Evolutionary conservation across 2,797 vertebrate genomes (phyloP).

Genomic region (Pogoniulus pusillus): DNA sequence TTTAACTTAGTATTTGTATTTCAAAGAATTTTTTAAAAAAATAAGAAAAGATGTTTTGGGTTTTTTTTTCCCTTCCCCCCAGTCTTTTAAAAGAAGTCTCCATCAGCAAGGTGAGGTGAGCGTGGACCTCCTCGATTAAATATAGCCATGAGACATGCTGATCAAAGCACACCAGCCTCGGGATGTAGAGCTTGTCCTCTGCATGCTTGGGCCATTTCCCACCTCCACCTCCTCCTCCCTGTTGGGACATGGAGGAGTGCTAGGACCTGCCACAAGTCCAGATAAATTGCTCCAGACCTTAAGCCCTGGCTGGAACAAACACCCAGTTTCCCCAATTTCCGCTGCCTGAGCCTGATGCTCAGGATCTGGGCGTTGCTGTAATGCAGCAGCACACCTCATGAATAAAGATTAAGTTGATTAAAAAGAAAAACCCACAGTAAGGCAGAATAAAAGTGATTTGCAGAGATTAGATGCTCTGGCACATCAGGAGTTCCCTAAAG

Average conservation of each 20-base stretch:
- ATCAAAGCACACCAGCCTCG: rapidly evolving
- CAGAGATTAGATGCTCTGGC: slow-evolving; percentile 62
- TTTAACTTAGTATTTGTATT: slow-evolving; percentile 30
- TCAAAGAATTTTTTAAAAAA: not conserved
- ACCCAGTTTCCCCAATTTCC: slow-evolving; percentile 15
- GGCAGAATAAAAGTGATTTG: slow-evolving; percentile 57
- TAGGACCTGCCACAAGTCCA: not conserved
- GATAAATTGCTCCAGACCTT: slow-evolving; percentile 38
- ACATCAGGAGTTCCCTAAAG: slow-evolving; percentile 65
- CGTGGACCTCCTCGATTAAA: not conserved
- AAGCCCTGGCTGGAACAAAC: slow-evolving; percentile 16
- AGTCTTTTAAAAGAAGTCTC: not conserved
- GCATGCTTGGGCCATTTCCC: not conserved
- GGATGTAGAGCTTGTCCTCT: not conserved
- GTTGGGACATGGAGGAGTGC: not conserved
- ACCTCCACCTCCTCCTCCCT: not conserved
- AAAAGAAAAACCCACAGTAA: slow-evolving; percentile 58
- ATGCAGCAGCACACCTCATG: slow-evolving; percentile 49
- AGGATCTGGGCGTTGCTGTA: not conserved
- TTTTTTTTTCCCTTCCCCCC: no score
- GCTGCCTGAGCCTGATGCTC: not conserved
- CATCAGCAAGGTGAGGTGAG: not conserved
- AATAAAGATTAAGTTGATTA: slow-evolving; percentile 61
- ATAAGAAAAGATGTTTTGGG: not conserved
- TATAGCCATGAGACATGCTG: not conserved